These are phyloP conservation scores for Alosa alosa DNA, from an alignment of 2,113 vertebrate genomes.

Conservation along the genomic window DNA sequence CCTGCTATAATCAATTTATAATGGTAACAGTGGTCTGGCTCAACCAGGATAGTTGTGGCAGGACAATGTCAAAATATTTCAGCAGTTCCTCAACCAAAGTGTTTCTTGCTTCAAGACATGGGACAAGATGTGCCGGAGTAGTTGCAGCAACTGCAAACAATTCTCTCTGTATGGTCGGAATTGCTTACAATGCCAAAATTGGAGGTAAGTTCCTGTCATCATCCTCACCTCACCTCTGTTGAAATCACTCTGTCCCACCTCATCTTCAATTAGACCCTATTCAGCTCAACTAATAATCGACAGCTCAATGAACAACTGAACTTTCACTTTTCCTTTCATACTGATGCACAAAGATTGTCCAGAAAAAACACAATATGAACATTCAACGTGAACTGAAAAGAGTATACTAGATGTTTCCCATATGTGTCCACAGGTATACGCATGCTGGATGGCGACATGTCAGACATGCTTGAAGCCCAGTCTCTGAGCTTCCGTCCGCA, in stretches of 20 bases:
- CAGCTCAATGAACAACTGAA: background rate
- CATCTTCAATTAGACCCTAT: background rate
- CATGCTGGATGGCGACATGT: conserved; percentile 94
- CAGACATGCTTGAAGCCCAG: conserved; percentile 90
- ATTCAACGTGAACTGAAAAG: background rate
- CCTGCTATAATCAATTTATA: background rate
- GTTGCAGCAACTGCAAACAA: conserved; percentile 91
- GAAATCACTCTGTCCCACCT: background rate
- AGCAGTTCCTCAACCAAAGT: background rate
- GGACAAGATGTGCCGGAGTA: conserved; percentile 92
- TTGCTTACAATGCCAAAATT: conserved; percentile 90
- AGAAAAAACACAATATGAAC: background rate
- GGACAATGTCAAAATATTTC: background rate
- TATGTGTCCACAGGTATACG: conserved; percentile 79
- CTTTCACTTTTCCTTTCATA: background rate
- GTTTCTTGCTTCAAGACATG: conserved; percentile 80
- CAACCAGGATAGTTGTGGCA: background rate
- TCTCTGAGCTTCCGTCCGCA: conserved; percentile 88
- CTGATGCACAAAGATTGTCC: background rate
- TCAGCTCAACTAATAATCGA: background rate
- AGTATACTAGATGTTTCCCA: conserved; percentile 24
- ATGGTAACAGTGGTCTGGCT: background rate
- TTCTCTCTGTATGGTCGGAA: conserved; percentile 88
- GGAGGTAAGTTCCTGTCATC: conserved; percentile 78
- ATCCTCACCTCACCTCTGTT: background rate